Evolutionary conservation across 2,797 vertebrate genomes (phyloP), one percentile per base, ranked within the genome.

Genomic region (Halcyon smyrnensis): DNA sequence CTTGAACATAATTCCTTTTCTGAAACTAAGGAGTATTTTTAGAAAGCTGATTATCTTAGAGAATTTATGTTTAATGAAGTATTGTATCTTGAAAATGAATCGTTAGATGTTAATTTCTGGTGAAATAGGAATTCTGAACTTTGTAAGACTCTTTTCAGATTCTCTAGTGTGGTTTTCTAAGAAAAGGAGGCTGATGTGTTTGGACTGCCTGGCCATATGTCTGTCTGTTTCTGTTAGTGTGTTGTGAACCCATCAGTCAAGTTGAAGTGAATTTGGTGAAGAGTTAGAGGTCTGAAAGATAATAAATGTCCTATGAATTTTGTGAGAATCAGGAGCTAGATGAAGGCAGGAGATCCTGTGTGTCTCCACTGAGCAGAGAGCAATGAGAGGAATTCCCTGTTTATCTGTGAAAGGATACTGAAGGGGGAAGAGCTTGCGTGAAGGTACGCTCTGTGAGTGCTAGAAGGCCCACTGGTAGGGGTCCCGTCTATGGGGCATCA

Each of bases 31-130:
- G 13, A 59, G 6, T 94, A 59, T 76, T 65, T 90, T 93, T 77
- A 94, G 94, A 82, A 92, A 94, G 59, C n/a, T 67, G 34, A 0
- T 50, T 50, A 15, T 73, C 59, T 57, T n/a, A 14, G 25, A 57
- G 46, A 87, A 69, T 79, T 93, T 53, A 62, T 64, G 24, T 75
- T 86, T 90, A 74, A 86, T 84, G 62, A 95, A 78, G 67, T 69
- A 62, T 81, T 90, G 12, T 64, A 25, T 76, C 6, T 82, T 17
- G 11, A 64, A 87, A 90, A 89, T 73, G 6, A 78, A 37, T 78
- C 75, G 46, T 62, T 74, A 79, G 13, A 46, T 79, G 70, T 65
- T 89, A 65, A 69, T 84, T 93, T 87, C 70, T 87, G 57, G 34
- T 65, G 50, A 69, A 68, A 69, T 17, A 84, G 12, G 69, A 77